phyloP scores from a whole-genome alignment of 2,113 vertebrate genomes.

The Numenius arquata region DNA sequence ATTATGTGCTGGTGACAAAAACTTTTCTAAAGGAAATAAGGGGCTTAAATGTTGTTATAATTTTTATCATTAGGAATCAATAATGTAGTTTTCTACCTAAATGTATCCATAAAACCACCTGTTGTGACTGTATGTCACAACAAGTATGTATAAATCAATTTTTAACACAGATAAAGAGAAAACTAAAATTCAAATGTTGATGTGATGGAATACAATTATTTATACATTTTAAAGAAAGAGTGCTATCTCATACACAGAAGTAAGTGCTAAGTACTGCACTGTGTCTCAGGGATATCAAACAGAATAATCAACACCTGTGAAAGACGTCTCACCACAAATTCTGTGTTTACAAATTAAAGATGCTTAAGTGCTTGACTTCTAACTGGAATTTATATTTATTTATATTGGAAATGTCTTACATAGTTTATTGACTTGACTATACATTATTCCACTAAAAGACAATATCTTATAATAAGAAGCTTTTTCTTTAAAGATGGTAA shows the following conservation, averaged over 20 bases:
- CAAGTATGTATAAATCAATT: not conserved
- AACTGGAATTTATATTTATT: not conserved
- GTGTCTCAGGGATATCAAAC: not conserved
- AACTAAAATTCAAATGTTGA: not conserved
- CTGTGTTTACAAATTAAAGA: not conserved
- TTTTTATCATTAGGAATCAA: not conserved
- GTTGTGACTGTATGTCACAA: not conserved
- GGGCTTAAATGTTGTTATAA: not conserved
- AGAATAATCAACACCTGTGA: not conserved
- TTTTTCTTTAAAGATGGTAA: not conserved
- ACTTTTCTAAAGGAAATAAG: not conserved
- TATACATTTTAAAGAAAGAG: not conserved
- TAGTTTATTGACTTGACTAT: not conserved
- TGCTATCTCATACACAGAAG: not conserved
- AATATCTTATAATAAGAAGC: not conserved
- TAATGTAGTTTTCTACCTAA: not conserved
- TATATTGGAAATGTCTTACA: not conserved
- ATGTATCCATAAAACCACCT: not conserved
- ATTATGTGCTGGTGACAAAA: not conserved
- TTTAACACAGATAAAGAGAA: not conserved
- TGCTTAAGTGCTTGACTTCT: not conserved
- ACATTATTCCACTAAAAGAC: not conserved
- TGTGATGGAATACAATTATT: not conserved
- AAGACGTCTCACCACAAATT: not conserved
- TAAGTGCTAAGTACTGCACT: not conserved